Evolutionary conservation across 2,888 invertebrate species (phyloP).

Genomic region (Parascotia fuliginaria): DNA sequence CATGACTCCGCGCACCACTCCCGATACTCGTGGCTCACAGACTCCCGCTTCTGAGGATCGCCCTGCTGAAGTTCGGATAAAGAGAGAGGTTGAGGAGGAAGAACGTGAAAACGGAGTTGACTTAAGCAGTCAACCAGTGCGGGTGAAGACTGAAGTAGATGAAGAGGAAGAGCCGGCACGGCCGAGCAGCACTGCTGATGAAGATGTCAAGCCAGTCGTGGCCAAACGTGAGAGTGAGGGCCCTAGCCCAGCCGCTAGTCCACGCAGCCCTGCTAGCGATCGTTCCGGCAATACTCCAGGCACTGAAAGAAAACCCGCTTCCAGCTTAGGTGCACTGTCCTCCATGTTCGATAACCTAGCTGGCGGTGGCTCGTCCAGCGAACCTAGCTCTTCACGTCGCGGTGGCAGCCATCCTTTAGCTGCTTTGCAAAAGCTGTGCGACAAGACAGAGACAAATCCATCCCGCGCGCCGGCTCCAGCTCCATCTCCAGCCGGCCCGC

Average conservation of each 20-base stretch:
- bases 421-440: slow-evolving; percentile 97
- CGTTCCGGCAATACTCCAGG: slow-evolving; percentile 90
- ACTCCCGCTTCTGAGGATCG: slow-evolving; percentile 87
- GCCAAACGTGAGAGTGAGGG: slow-evolving; percentile 85
- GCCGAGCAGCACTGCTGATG: slow-evolving; percentile 69
- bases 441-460: slow-evolving; percentile 94
- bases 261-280: slow-evolving; percentile 92
- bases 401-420: slow-evolving; percentile 95
- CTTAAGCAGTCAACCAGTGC: slow-evolving; percentile 76
- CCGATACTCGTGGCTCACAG: slow-evolving; percentile 87
- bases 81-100: slow-evolving; percentile 84
- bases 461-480: slow-evolving; percentile 83
- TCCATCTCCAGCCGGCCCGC: slow-evolving; percentile 89
- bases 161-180: slow-evolving; percentile 86
- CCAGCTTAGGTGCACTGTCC: slow-evolving; percentile 93
- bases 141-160: slow-evolving; percentile 88
- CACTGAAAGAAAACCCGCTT: slow-evolving; percentile 87
- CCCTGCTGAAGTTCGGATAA: slow-evolving; percentile 86
- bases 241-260: slow-evolving; percentile 87
- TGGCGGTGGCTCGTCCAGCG: slow-evolving; percentile 77
- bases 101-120: slow-evolving; percentile 81
- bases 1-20: slow-evolving; percentile 89
- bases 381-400: slow-evolving; percentile 87
- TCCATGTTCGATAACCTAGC: slow-evolving; percentile 96
- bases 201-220: slow-evolving; percentile 68